phyloP scores from a whole-genome alignment of 2,888 invertebrate genomes.

The Lysandra bellargus region DNA sequence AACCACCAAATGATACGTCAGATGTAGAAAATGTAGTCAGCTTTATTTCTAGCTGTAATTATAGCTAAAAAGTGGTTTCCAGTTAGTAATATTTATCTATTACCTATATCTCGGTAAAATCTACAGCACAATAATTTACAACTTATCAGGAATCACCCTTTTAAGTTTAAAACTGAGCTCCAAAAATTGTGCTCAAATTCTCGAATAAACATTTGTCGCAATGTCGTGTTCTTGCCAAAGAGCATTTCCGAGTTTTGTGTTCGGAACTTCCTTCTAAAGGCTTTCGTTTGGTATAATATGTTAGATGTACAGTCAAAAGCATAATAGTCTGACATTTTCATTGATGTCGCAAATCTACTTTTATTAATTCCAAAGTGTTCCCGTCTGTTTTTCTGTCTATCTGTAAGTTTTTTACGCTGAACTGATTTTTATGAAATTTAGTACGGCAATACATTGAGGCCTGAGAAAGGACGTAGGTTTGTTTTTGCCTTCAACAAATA shows the following conservation, averaged over 20 bases:
- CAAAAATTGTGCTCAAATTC: conserved; percentile 3
- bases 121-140: background rate
- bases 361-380: no score
- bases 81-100: background rate
- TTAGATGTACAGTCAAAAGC: background rate
- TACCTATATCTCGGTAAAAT: background rate
- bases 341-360: background rate
- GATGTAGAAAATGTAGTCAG: no score
- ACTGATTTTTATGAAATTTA: no score
- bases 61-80: no score
- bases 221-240: conserved; percentile 16
- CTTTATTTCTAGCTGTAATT: no score
- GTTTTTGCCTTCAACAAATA: no score
- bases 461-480: no score
- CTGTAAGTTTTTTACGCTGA: background rate
- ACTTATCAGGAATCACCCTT: background rate
- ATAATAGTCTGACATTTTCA: background rate
- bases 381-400: background rate
- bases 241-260: conserved; percentile 17
- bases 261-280: conserved; percentile 1
- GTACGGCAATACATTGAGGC: no score
- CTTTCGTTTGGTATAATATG: background rate
- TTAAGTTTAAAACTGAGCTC: background rate
- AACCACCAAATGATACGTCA: no score
- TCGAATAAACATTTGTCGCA: conserved; percentile 11